Percentiles rank a stretch among this genome's conserved stretches.
Conservation (phyloP, 2,113 vertebrate genomes). For the Thunnus maccoyii region DNA sequence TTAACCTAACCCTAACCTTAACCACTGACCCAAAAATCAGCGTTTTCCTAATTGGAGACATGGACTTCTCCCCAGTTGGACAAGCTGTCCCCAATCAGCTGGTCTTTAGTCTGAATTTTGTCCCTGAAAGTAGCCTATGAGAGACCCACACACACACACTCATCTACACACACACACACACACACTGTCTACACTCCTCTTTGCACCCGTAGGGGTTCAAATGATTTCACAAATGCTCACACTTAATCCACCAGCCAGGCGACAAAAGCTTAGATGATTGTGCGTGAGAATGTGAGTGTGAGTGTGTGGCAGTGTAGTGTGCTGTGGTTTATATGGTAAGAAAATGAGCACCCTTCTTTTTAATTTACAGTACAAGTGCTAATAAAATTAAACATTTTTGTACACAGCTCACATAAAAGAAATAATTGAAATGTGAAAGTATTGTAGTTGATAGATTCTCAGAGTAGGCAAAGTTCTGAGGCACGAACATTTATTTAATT, state of each 20-base stretch:
- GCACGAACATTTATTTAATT: too few species aligned
- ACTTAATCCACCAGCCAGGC: conserved; percentile 62
- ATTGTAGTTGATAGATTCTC: background rate
- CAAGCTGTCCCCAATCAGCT: too few species aligned
- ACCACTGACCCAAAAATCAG: background rate
- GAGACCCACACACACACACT: background rate
- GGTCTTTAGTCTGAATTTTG: too few species aligned
- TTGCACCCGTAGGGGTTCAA: conserved; percentile 50
- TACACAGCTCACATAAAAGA: background rate
- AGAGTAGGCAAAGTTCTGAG: too few species aligned
- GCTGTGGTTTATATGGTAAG: background rate
- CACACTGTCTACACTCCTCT: conserved; percentile 15
- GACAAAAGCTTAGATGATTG: conserved; percentile 46
- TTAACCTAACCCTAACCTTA: too few species aligned
- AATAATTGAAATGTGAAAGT: background rate
- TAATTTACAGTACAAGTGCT: background rate
- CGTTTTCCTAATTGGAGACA: too few species aligned
- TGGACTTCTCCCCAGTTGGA: too few species aligned
- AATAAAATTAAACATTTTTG: background rate
- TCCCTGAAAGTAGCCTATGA: too few species aligned
- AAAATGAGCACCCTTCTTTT: background rate
- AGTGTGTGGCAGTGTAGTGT: background rate
- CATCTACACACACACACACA: background rate
- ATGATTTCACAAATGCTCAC: conserved; percentile 66
- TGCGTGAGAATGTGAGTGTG: conserved; percentile 5